Base-by-base conservation (phyloP, 2,888 invertebrate species). In the Chaetogeoica ovagalla region DNA sequence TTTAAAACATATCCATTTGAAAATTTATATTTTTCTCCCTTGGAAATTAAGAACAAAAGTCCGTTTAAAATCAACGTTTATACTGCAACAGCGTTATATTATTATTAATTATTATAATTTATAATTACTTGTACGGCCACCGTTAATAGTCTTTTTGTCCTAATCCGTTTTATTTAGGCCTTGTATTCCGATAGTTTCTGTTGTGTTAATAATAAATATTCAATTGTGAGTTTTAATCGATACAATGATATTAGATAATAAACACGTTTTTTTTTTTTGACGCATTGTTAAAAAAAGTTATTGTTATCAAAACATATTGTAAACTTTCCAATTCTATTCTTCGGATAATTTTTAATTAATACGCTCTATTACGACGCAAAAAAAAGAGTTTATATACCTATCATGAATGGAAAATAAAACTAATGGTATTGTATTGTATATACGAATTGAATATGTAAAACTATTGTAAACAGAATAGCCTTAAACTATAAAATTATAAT, bases 261-360 rank as follows among this genome's bases (percentile, higher is more conserved):
- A 72, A 15, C 48, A 72, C 15, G 8, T 72, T 72, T 30, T 30
- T 23, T 21, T 23, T 62, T 30, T 72, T 48, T 19, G n/a, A 39
- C 21, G 23, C 30, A 62, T 30, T 62, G 19, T 48, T 30, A 43
- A 43, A 8, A 43, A 8, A 39, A 59, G 6, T n/a, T 62, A 48
- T 72, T 72, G 72, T 62, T 48, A 17, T 11, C 43, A 43, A 6
- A n/a, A 62, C 0, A 62, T 48, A 30, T 30, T 2, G 3, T 48
- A 72, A 72, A 60, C 62, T 23, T 62, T 62, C 48, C 23, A 48
- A 19, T 1, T 15, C 13, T 13, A 60, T 72, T 72, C 48, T 30
- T 48, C 2, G 2, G 13, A 72, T 48, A 23, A 13, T 30, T 60
- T 43, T 30, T 48, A 62, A 62, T 30, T 15, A 30, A 30, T 62